These are phyloP conservation scores for Gryon sp. DNA, from an alignment of 1,140 invertebrate species.

Conservation along the genomic window DNA sequence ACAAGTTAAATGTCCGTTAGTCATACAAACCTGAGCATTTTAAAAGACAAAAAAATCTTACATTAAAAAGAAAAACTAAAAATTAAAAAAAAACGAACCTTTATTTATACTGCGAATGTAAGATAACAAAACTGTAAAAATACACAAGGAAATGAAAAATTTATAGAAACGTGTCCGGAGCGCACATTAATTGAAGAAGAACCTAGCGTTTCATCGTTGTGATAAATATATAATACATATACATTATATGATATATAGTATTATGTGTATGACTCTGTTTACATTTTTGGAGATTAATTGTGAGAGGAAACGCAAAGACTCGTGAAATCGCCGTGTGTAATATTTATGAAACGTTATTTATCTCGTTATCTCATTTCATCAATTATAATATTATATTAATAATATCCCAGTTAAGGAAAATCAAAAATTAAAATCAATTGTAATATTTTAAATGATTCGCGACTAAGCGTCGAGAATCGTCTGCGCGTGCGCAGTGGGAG, in stretches of 20 bases:
- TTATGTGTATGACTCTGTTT: constrained; percentile 62
- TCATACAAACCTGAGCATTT: constrained; percentile 32
- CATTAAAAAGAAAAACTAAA: too few relatives aligned
- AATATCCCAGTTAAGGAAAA: too few relatives aligned
- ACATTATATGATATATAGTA: constrained; percentile 57
- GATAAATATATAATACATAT: constrained; percentile 70
- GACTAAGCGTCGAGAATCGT: too few relatives aligned
- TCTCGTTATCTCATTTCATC: too few relatives aligned
- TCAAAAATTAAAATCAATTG: too few relatives aligned
- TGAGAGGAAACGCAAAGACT: constrained; percentile 32
- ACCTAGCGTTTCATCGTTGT: constrained; percentile 75
- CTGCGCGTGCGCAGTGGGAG: too few relatives aligned
- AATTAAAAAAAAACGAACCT: constrained; percentile 36
- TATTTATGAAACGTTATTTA: background rate
- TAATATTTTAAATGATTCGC: too few relatives aligned
- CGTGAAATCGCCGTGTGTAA: constrained; percentile 50
- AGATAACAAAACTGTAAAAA: constrained; percentile 55
- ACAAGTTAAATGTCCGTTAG: constrained; percentile 50
- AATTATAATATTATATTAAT: too few relatives aligned
- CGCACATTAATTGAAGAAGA: constrained; percentile 45
- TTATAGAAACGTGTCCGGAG: constrained; percentile 47
- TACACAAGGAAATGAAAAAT: constrained; percentile 44
- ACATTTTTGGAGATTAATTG: constrained; percentile 58
- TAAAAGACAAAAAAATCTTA: constrained; percentile 34
- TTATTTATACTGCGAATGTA: constrained; percentile 52